phyloP scores from a whole-genome alignment of 1,140 invertebrate species.

The Palaemon carinicauda region DNA sequence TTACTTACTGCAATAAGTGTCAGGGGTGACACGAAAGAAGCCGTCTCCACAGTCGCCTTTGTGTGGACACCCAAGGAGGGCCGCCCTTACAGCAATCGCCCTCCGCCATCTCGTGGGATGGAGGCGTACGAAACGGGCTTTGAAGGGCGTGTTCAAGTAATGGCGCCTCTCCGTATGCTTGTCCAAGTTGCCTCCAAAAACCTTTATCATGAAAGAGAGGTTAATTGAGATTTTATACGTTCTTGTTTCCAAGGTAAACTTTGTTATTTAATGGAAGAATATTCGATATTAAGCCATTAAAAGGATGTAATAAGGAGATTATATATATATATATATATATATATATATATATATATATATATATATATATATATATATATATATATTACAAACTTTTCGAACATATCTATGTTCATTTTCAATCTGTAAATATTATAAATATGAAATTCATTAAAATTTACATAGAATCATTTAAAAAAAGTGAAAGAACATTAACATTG shows the following conservation, averaged over 20 bases:
- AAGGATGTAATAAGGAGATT: too few relatives aligned
- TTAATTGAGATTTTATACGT: not conserved
- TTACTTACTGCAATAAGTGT: slow-evolving; percentile 67
- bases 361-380: not conserved
- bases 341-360: not conserved
- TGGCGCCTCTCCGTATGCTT: slow-evolving; percentile 68
- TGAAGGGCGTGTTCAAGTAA: slow-evolving; percentile 70
- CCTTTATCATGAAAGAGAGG: slow-evolving; percentile 63
- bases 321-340: not conserved
- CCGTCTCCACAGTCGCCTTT: slow-evolving; percentile 67
- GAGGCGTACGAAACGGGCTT: slow-evolving; percentile 68
- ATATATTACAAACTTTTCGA: not conserved
- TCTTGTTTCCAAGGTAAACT: too few relatives aligned
- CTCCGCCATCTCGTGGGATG: slow-evolving; percentile 69
- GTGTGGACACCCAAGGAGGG: slow-evolving; percentile 69
- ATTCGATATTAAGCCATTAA: too few relatives aligned
- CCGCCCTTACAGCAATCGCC: slow-evolving; percentile 68
- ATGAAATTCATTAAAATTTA: too few relatives aligned
- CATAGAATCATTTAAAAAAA: too few relatives aligned
- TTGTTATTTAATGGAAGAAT: too few relatives aligned
- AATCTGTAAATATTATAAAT: too few relatives aligned
- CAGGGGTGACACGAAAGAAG: slow-evolving; percentile 68
- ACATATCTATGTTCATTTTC: too few relatives aligned
- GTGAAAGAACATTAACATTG: too few relatives aligned
- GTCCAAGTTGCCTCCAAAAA: slow-evolving; percentile 71